A percentile compares a stretch with the other conserved stretches of the same genome.
Conservation (phyloP, 2,113 vertebrate species). For the Plecturocebus donacophilus region DNA sequence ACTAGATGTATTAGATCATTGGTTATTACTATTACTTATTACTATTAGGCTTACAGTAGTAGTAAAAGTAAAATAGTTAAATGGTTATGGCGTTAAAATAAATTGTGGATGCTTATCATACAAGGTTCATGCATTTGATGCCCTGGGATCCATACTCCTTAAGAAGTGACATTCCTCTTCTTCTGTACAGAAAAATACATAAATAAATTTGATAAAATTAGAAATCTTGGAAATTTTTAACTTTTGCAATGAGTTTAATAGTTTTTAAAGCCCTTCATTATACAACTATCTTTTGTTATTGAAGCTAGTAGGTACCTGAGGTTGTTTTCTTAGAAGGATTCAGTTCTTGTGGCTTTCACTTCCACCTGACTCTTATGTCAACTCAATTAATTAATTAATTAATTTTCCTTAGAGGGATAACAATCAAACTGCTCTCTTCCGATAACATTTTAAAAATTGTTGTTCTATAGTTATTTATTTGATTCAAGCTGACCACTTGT, state of each 20-base stretch:
- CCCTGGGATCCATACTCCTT: background rate
- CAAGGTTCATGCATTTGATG: background rate
- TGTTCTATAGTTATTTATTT: background rate
- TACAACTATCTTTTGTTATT: background rate
- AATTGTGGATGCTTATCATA: background rate
- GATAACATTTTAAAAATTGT: background rate
- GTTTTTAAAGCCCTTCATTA: background rate
- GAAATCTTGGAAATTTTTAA: background rate
- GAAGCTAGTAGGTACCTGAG: background rate
- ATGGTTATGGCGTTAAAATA: background rate
- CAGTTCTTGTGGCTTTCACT: background rate
- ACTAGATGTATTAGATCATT: background rate
- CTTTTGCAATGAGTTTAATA: background rate
- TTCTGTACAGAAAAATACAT: background rate
- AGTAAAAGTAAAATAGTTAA: background rate
- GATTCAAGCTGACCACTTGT: background rate
- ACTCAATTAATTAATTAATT: background rate
- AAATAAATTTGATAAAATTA: background rate
- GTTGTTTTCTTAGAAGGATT: background rate
- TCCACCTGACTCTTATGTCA: background rate
- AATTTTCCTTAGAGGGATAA: background rate
- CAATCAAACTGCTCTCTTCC: background rate
- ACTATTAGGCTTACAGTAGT: background rate
- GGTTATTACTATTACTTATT: background rate
- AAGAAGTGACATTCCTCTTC: background rate